Evolutionary conservation across 1,140 invertebrate species (phyloP), one percentile per base, ranked within the genome.

Genomic region (Drosophila nannoptera): DNA sequence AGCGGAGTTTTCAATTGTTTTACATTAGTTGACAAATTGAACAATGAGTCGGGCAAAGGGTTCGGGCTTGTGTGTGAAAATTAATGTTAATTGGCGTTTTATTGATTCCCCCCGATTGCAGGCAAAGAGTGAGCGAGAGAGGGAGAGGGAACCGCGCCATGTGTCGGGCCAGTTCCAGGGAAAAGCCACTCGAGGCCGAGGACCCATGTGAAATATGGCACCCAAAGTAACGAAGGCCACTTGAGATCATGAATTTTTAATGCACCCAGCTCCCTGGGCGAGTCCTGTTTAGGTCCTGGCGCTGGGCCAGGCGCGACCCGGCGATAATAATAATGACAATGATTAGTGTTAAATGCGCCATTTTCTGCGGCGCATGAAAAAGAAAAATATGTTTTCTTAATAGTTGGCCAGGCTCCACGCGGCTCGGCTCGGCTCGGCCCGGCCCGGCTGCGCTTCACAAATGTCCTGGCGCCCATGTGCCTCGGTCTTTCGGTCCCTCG

Each of bases 11-110:
- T 45, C 52, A 76, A 81, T 77, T 81, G 74, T 77, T 75, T 63
- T 66, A 72, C 78, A 77, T 77, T 68, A 59, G 55, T 52, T 71
- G 75, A 82, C 78, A 81, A 81, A 82, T 82, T 77, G 66, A 82
- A 61, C 43, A 64, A 69, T 63, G 67, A 56, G 36, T 38, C 8
- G 60, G 22, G 11, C 9, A 65, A 55, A 64, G 60, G 43, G n/a
- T 4, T 7, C 7, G 12, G 6, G 12, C 12, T 14, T 38, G 59
- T 62, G 76, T 78, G 75, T 78, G 76, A 78, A 78, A 78, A 75
- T 72, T 49, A 63, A 70, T 77, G 65, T 46, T 77, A 77, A 66
- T 81, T 77, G 73, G 33, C 45, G 46, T 77, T 73, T 82, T 77
- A 77, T 81, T 74, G 76, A 78, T 78, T 78, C 63, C 48, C 63